These are phyloP conservation scores for Plecotus auritus DNA, from an alignment of 2,113 vertebrate species.

Conservation along the genomic window DNA sequence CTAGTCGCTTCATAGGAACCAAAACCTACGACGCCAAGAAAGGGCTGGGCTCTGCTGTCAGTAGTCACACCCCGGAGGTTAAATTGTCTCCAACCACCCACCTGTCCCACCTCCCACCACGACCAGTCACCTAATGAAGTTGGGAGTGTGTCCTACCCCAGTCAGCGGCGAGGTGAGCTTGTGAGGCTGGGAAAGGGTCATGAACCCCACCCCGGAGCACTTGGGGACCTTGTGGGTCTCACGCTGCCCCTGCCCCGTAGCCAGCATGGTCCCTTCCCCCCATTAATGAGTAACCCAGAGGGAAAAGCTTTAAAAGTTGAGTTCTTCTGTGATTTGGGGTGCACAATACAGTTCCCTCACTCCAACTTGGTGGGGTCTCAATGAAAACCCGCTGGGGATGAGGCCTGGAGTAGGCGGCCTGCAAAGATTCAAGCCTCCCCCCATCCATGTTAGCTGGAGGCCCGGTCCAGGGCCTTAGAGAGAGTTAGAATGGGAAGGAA, in stretches of 20 bases:
- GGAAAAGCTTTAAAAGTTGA: not conserved
- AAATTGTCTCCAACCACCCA: not conserved
- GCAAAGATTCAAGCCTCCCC: not conserved
- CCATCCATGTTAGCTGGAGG: not conserved
- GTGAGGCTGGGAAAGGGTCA: not conserved
- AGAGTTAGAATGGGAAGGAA: not conserved
- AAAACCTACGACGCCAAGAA: not conserved
- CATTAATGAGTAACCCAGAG: constrained; percentile 59
- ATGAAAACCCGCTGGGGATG: not conserved
- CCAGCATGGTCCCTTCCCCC: not conserved
- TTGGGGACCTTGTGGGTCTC: not conserved
- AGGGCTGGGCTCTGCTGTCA: too few relatives aligned
- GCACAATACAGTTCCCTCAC: not conserved
- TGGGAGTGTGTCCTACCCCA: not conserved
- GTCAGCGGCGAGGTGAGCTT: not conserved
- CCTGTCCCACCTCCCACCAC: not conserved
- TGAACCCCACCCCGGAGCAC: not conserved
- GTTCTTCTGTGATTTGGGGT: not conserved
- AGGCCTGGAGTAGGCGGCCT: not conserved
- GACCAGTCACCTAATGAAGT: not conserved
- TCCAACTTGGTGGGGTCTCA: not conserved
- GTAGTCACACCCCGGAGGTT: not conserved
- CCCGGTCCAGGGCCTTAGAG: not conserved
- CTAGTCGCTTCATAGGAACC: not conserved
- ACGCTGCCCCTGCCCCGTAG: constrained; percentile 10